Evolutionary conservation across 2,797 vertebrate genomes (phyloP).

Genomic region (Tympanoctomys barrerae): DNA sequence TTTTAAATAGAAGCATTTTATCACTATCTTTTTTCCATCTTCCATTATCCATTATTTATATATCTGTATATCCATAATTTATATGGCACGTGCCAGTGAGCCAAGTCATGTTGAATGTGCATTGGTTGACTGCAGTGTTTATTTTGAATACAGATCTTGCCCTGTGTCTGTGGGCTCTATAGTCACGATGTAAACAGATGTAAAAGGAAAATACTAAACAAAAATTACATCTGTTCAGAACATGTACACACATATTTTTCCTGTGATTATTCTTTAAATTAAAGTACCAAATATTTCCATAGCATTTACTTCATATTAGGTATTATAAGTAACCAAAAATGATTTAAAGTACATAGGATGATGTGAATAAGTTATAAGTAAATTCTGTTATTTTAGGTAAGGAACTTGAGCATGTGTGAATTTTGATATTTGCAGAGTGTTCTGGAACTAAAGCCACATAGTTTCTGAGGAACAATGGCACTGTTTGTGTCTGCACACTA

Average conservation of each 20-base stretch:
- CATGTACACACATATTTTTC: neutral
- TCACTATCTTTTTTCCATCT: neutral
- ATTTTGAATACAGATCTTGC: neutral
- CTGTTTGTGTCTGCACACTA: neutral
- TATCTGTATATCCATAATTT: neutral
- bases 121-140: constrained; percentile 53
- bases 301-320: neutral
- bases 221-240: neutral
- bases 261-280: neutral
- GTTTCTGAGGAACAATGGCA: neutral
- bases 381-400: neutral
- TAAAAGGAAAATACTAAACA: neutral
- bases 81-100: neutral
- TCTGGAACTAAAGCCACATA: neutral
- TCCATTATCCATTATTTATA: neutral
- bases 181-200: neutral
- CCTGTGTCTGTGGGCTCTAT: neutral
- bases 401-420: neutral
- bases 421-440: neutral
- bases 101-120: constrained; percentile 10
- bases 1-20: constrained; percentile 20
- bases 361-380: neutral
- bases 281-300: neutral
- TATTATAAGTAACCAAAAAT: neutral
- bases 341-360: neutral